phyloP scores from a whole-genome alignment of 2,797 vertebrate genomes.

The Apogon hyalosoma region DNA sequence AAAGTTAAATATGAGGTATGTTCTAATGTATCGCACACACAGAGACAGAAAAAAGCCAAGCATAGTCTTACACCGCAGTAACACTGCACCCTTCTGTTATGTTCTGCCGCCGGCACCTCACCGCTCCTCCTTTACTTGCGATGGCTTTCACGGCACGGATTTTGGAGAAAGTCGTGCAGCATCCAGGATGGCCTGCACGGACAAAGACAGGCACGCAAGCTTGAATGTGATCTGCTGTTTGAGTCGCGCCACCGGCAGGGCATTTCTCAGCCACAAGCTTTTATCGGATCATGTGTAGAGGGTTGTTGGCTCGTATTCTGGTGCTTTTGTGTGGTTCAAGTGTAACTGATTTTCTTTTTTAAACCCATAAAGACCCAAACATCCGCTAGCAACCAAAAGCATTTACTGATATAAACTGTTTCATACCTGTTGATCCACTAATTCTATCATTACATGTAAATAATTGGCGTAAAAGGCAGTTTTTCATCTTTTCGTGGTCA shows the following conservation, averaged over 20 bases:
- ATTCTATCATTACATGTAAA: too few species aligned
- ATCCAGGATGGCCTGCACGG: not conserved
- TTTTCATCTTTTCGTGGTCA: too few species aligned
- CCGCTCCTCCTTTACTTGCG: not conserved
- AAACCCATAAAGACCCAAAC: too few species aligned
- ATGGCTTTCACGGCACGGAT: not conserved
- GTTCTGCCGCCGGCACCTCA: not conserved
- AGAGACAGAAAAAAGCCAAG: not conserved
- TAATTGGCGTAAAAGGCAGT: too few species aligned
- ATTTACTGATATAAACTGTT: too few species aligned
- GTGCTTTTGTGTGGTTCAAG: not conserved
- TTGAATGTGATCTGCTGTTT: not conserved
- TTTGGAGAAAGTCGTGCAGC: conserved; percentile 10
- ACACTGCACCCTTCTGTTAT: conserved; percentile 29
- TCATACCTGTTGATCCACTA: too few species aligned
- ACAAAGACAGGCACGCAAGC: not conserved
- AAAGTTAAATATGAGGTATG: not conserved
- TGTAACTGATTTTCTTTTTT: too few species aligned
- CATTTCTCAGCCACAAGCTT: not conserved
- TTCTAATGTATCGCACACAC: not conserved
- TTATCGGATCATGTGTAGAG: not conserved
- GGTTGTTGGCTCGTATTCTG: not conserved
- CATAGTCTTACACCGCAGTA: conserved; percentile 19
- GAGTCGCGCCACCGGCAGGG: not conserved
- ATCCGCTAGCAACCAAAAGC: too few species aligned